A percentile compares a stretch with the other conserved stretches of the same genome.
These are phyloP conservation scores for Drosophila formosana DNA, from an alignment of 2,888 invertebrate species.

Conservation along the genomic window DNA sequence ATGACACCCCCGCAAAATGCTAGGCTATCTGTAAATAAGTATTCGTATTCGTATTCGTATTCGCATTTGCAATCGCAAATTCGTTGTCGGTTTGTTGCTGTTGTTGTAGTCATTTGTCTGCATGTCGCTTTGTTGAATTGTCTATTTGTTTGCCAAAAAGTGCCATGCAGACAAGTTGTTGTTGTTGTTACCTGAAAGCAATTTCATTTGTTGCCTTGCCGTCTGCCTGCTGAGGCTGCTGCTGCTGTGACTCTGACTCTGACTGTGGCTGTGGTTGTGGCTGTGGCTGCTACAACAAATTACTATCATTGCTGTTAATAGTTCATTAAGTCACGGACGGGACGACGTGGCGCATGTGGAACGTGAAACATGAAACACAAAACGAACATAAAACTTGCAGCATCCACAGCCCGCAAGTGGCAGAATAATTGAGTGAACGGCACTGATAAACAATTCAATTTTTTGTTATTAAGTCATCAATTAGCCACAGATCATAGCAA, in stretches of 20 bases:
- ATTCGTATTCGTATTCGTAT: constrained; percentile 34
- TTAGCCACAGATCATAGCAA: constrained; percentile 51
- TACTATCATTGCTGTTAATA: constrained; percentile 80
- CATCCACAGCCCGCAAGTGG: constrained; percentile 58
- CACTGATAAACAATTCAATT: constrained; percentile 79
- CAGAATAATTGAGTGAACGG: constrained; percentile 81
- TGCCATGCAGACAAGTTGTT: constrained; percentile 79
- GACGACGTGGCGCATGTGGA: constrained; percentile 62
- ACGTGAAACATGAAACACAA: constrained; percentile 69
- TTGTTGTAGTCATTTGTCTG: constrained; percentile 75
- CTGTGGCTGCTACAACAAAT: constrained; percentile 66
- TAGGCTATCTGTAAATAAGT: constrained; percentile 51
- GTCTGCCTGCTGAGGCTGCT: constrained; percentile 27
- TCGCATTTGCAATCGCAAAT: constrained; percentile 18
- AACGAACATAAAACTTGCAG: constrained; percentile 53
- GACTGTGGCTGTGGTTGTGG: too few species aligned
- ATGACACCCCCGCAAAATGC: constrained; percentile 67
- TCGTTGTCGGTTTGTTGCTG: constrained; percentile 37
- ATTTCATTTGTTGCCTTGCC: constrained; percentile 68
- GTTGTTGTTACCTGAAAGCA: constrained; percentile 68
- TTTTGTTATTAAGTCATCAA: constrained; percentile 77
- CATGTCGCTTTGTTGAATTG: constrained; percentile 79
- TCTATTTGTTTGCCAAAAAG: constrained; percentile 81
- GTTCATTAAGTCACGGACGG: constrained; percentile 80
- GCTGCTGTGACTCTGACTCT: constrained; percentile 10